Evolutionary conservation across 2,797 vertebrate species (phyloP).

Genomic region (Myoxocephalus aenaeus): DNA sequence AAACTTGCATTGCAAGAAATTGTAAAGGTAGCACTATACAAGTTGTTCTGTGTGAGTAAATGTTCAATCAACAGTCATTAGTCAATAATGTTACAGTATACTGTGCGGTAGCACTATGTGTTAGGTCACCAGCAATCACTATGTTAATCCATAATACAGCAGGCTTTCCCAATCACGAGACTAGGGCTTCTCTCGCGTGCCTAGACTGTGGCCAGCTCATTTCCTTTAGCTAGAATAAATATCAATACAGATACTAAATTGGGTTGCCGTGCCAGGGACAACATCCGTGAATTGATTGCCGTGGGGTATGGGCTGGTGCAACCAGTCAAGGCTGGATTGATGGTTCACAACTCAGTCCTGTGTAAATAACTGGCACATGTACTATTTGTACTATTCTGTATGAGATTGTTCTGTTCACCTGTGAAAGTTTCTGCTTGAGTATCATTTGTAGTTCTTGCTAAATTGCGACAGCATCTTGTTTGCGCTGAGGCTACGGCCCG

Average conservation of each 20-base stretch:
- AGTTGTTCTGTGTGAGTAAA: slow-evolving; percentile 18
- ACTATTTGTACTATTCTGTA: neutral
- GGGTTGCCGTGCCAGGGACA: slow-evolving; percentile 62
- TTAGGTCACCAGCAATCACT: slow-evolving; percentile 41
- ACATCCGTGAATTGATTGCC: slow-evolving; percentile 66
- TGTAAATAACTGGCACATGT: slow-evolving; percentile 20
- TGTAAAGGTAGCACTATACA: neutral
- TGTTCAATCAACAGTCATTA: slow-evolving; percentile 1
- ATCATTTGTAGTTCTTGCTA: slow-evolving; percentile 53
- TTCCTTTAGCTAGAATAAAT: slow-evolving; percentile 66
- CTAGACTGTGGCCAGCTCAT: slow-evolving; percentile 55
- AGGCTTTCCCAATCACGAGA: slow-evolving; percentile 66
- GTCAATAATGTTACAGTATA: slow-evolving; percentile 29
- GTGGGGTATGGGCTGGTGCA: slow-evolving; percentile 49
- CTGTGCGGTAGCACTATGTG: slow-evolving; percentile 30
- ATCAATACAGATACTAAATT: slow-evolving; percentile 67
- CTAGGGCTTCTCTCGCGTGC: slow-evolving; percentile 35
- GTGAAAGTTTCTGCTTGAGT: slow-evolving; percentile 48
- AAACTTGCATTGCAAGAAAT: neutral
- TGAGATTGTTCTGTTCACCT: slow-evolving; percentile 26
- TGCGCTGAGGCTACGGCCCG: slow-evolving; percentile 53
- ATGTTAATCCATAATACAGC: slow-evolving; percentile 64
- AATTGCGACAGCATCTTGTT: slow-evolving; percentile 45
- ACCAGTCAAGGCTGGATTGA: slow-evolving; percentile 55
- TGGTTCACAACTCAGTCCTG: slow-evolving; percentile 33